Conservation (phyloP, 2,113 vertebrate species). For the Scolopax mira region DNA sequence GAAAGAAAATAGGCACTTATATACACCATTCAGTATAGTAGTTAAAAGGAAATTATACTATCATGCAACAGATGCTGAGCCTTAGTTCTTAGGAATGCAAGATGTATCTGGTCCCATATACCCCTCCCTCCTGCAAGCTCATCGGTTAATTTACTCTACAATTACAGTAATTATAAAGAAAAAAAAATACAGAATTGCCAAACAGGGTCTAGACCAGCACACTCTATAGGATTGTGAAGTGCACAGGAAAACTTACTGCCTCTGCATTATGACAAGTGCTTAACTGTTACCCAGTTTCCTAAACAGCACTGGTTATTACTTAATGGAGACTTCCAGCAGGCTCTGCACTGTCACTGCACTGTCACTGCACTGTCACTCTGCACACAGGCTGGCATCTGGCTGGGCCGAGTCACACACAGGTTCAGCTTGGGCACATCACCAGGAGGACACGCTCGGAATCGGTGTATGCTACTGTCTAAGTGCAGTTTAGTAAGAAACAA, state of each 20-base stretch:
- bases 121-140: background rate
- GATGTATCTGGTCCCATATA: background rate
- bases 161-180: background rate
- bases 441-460: background rate
- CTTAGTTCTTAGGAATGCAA: background rate
- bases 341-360: background rate
- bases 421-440: background rate
- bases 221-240: background rate
- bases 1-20: background rate
- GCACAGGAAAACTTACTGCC: background rate
- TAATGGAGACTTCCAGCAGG: background rate
- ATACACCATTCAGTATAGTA: background rate
- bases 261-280: background rate
- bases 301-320: background rate
- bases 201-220: background rate
- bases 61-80: background rate
- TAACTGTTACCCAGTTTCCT: background rate
- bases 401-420: fast-evolving
- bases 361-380: background rate
- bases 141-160: background rate
- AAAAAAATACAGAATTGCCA: background rate
- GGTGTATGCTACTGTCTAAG: background rate
- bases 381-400: background rate
- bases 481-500: background rate
- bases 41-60: background rate